Evolutionary conservation across 2,888 invertebrate species (phyloP).

Genomic region (Laspeyria flexula): DNA sequence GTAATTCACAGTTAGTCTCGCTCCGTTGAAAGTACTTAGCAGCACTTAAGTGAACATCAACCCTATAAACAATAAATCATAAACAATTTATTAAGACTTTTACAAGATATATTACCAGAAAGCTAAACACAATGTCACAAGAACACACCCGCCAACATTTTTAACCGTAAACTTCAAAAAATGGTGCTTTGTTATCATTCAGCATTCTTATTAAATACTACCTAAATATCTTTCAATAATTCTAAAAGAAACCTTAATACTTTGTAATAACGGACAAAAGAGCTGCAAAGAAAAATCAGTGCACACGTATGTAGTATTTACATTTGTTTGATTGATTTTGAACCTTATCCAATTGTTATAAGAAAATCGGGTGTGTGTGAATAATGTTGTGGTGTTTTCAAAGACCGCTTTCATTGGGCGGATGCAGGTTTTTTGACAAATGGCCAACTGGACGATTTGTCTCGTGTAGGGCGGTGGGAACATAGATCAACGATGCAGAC

Average conservation of each 20-base stretch:
- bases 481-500: conserved; percentile 59
- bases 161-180: conserved; percentile 51
- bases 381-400: conserved; percentile 56
- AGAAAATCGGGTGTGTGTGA: conserved; percentile 33
- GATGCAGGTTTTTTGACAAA: conserved; percentile 86
- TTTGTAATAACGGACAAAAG: conserved; percentile 7
- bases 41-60: conserved; percentile 10
- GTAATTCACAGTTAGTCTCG: conserved; percentile 9
- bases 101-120: conserved; percentile 38
- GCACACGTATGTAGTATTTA: conserved; percentile 1
- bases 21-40: conserved; percentile 9
- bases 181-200: conserved; percentile 47
- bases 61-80: conserved; percentile 25
- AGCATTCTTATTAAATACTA: conserved; percentile 44
- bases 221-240: background rate
- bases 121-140: conserved; percentile 38
- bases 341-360: conserved; percentile 50
- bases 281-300: conserved; percentile 9
- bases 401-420: conserved; percentile 80
- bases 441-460: conserved; percentile 83
- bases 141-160: conserved; percentile 51
- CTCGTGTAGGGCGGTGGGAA: conserved; percentile 74
- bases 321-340: conserved; percentile 37
- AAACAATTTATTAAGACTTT: conserved; percentile 12
- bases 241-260: conserved; percentile 21